A percentile compares a stretch with the other conserved stretches of the same genome.
phyloP scores from a whole-genome alignment of 2,888 invertebrate species.

The Phortica okadai region DNA sequence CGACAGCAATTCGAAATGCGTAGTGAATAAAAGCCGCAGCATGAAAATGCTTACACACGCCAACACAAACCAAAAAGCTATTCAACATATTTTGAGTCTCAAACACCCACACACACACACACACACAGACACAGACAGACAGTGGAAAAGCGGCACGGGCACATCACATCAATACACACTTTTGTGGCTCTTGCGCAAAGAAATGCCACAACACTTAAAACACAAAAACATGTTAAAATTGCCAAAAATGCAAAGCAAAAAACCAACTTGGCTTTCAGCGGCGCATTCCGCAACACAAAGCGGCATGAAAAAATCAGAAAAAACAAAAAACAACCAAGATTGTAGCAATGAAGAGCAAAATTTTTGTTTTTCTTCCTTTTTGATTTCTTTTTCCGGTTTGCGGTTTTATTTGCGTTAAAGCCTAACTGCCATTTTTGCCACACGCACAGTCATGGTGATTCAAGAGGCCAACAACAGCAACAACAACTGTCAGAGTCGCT shows the following conservation, averaged over 20 bases:
- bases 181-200: not conserved
- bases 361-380: not conserved
- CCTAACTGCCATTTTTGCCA: not conserved
- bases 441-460: too few relatives aligned
- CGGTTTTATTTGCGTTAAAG: not conserved
- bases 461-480: too few relatives aligned
- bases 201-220: not conserved
- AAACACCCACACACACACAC: not conserved
- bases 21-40: not conserved
- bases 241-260: conserved; percentile 19
- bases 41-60: too few relatives aligned
- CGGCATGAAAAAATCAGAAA: not conserved
- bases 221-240: conserved; percentile 1
- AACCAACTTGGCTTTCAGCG: not conserved
- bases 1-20: not conserved
- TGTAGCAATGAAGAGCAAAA: conserved; percentile 3
- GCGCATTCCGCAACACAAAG: not conserved
- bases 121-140: not conserved
- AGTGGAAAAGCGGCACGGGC: not conserved
- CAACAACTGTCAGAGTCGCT: too few relatives aligned
- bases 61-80: not conserved
- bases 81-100: conserved; percentile 11
- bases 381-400: not conserved
- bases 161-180: not conserved
- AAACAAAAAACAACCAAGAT: not conserved